A percentile compares a stretch with the other conserved stretches of the same genome.
Evolutionary conservation across 2,888 invertebrate species (phyloP).

Genomic region (Melipona beecheii): DNA sequence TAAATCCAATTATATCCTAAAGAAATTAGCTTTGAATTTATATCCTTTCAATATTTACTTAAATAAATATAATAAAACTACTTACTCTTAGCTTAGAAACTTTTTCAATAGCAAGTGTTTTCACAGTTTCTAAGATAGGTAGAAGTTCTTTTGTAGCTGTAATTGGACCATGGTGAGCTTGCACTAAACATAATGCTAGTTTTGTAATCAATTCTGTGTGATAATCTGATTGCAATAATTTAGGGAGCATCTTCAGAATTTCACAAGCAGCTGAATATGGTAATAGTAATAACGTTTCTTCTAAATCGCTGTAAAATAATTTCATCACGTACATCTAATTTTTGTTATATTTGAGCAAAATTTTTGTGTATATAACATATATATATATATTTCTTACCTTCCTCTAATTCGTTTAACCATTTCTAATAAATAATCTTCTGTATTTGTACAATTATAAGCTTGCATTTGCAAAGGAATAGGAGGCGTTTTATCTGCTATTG

Average conservation of each 20-base stretch:
- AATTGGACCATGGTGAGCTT: constrained; percentile 92
- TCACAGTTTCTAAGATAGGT: constrained; percentile 88
- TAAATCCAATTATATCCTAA: constrained; percentile 93
- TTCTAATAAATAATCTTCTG: constrained; percentile 92
- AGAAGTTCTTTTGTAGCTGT: constrained; percentile 89
- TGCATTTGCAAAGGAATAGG: constrained; percentile 92
- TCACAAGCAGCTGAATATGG: constrained; percentile 93
- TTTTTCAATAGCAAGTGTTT: constrained; percentile 86
- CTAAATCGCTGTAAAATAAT: constrained; percentile 90
- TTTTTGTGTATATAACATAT: background rate
- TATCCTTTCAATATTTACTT: background rate
- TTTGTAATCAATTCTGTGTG: constrained; percentile 91
- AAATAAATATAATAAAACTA: constrained; percentile 15
- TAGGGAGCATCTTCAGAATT: constrained; percentile 89
- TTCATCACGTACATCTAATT: constrained; percentile 3
- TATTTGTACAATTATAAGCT: constrained; percentile 90
- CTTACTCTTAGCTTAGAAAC: constrained; percentile 88
- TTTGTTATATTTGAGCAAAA: constrained; percentile 15
- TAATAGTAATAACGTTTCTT: constrained; percentile 93
- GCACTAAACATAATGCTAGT: constrained; percentile 90
- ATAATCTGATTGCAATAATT: constrained; percentile 88
- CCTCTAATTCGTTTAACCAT: constrained; percentile 91
- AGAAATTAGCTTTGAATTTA: constrained; percentile 68
- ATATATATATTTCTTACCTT: constrained; percentile 86
- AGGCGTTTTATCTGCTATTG: constrained; percentile 85